Percentiles rank a stretch among this genome's conserved stretches.
Conservation (phyloP, 2,113 vertebrate species). For the Setophaga coronata region DNA sequence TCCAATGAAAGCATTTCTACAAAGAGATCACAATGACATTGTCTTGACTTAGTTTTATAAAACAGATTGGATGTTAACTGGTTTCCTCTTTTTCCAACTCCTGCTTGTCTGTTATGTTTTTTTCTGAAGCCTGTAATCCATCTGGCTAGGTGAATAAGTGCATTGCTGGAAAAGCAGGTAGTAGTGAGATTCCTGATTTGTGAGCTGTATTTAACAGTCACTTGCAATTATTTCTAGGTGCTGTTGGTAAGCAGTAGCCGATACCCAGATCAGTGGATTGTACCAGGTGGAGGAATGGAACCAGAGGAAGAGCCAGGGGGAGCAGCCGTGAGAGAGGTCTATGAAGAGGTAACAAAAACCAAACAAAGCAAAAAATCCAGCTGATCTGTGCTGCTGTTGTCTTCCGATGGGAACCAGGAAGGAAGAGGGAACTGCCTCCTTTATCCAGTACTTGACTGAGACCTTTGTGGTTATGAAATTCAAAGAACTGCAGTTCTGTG, state of each 20-base stretch:
- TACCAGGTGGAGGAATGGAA: slow-evolving; percentile 91
- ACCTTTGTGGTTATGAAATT: neutral
- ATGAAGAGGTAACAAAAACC: slow-evolving; percentile 82
- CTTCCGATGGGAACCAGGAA: neutral
- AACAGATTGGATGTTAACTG: neutral
- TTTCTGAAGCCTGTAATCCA: neutral
- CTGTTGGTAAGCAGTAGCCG: slow-evolving; percentile 90
- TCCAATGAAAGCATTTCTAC: neutral
- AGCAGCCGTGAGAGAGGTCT: slow-evolving; percentile 87
- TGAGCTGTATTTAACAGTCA: neutral
- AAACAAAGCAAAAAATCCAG: neutral
- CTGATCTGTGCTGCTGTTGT: neutral
- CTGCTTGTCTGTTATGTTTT: neutral
- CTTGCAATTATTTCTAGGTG: slow-evolving; percentile 74
- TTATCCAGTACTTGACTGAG: neutral
- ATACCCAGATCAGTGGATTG: slow-evolving; percentile 92
- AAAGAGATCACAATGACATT: neutral
- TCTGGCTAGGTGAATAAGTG: neutral
- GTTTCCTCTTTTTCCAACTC: neutral
- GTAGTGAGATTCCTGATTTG: neutral
- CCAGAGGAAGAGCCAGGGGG: slow-evolving; percentile 89
- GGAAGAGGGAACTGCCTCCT: neutral
- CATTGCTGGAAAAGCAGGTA: neutral
- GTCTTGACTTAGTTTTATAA: neutral
- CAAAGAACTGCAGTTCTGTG: neutral